Base-by-base conservation (phyloP, 2,797 vertebrate species). In the Gobionotothen gibberifrons region DNA sequence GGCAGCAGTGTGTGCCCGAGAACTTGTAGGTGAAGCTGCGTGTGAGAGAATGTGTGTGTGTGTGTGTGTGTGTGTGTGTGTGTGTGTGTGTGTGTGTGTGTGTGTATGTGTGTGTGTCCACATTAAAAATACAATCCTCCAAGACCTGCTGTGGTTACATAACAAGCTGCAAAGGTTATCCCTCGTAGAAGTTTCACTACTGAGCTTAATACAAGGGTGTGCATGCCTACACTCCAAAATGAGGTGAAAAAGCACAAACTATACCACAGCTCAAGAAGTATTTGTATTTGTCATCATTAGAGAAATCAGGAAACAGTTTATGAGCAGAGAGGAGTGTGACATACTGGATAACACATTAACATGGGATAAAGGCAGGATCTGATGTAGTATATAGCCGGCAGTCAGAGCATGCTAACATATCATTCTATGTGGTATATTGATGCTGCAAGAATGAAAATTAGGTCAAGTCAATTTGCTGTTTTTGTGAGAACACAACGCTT, bases 1-100 rank as follows among this genome's bases (percentile, higher is more conserved):
- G 91, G 76, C 70, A 40, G 67, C 85, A 90, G 79, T 88, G 86
- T 90, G 44, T 46, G 63, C 59, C 51, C 3, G 58, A 75, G 61
- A 75, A 82, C 62, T 17, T 78, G 52, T 61, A 69, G 9, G 32
- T 76, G 75, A 75, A 80, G 55, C 71, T 57, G 42, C 67, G 61
- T 78, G 69, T 75, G 61, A 49, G 53, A 21, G 47, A 17, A 47
- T 39, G 60, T 26, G 53, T 55, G 53, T 55, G 15, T 44, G 43
- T 44, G 14, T 44, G 43, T 44, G 43, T 32, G 43, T 44, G 70
- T 16, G 43, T 52, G 21, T 60, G 43, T 63, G 62, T 65, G 21
- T 32, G 42, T 29, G 51, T 59, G 22, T 52, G 26, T 53, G 21
- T 60, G 43, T 63, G 67, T 69, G 19, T 46, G 39, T 47, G 58